Conservation (phyloP, 2,888 invertebrate genomes). For the Azorinus chamasolen region DNA sequence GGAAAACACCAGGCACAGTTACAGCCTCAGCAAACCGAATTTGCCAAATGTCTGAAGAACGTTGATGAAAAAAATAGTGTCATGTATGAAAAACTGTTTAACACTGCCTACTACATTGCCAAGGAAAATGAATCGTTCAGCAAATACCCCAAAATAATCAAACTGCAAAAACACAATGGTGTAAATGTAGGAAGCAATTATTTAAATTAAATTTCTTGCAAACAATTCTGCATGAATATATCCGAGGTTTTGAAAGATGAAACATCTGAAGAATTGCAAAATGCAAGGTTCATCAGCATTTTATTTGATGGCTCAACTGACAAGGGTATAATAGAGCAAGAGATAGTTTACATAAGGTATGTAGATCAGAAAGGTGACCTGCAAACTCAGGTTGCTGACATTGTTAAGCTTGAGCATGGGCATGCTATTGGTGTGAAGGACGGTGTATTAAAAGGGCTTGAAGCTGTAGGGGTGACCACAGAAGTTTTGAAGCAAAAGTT, state of each 20-base stretch:
- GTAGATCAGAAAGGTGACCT: constrained; percentile 21
- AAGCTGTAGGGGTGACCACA: constrained; percentile 18
- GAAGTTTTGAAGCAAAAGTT: constrained; percentile 17
- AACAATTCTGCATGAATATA: too few species aligned
- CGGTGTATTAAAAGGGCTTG: constrained; percentile 17
- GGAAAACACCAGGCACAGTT: too few species aligned
- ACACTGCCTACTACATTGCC: constrained; percentile 20
- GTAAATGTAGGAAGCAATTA: too few species aligned
- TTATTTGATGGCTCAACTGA: constrained; percentile 26
- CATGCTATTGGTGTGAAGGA: constrained; percentile 27
- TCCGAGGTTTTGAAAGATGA: too few species aligned
- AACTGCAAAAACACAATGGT: constrained; percentile 14
- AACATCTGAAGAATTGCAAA: too few species aligned
- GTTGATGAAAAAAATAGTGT: too few species aligned
- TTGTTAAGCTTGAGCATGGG: constrained; percentile 27
- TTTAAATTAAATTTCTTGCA: too few species aligned
- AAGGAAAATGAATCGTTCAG: constrained; percentile 16
- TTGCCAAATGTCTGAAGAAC: too few species aligned
- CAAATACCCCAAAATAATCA: constrained; percentile 5
- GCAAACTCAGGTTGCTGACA: constrained; percentile 26
- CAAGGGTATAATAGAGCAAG: constrained; percentile 32
- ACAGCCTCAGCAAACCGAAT: too few species aligned
- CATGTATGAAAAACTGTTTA: too few species aligned
- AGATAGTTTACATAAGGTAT: constrained; percentile 33
- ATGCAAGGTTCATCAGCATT: too few species aligned